Base-by-base conservation (phyloP, 2,113 vertebrate species). In the Theristicus caerulescens region DNA sequence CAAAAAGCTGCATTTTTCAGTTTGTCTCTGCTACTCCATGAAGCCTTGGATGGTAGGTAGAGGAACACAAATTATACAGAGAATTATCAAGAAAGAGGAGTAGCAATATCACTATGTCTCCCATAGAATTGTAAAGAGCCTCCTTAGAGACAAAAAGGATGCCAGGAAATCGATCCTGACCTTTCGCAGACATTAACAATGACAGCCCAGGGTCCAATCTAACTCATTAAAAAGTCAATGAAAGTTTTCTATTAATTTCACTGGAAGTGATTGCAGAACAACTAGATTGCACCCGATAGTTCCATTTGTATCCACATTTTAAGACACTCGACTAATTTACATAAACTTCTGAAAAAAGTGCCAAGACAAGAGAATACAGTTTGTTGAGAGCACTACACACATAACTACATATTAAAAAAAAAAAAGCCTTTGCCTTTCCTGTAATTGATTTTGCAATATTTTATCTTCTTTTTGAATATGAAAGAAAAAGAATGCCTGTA, bases 221-320 rank as follows among this genome's bases (percentile, higher is more conserved):
- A 91, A 94, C 54, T 93, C 91, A 90, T 91, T 96, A 91, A 82
- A 49, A 65, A 95, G 70, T 85, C 91, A 77, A 7, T 59, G 64
- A 90, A 96, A 90, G 66, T 93, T 85, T 97, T 85, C 87, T 89
- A 83, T 77, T 97, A 57, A 90, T 91, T 91, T 86, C 54, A 70
- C 34, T 58, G 67, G 36, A 91, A 67, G n/a, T 13, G 24, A 83
- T 1, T 57, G 27, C 64, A 95, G 46, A 86, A 74, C 34, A 49
- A 82, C 40, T 34, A 52, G 15, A 72, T 12, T 82, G 66, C 25
- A 86, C 44, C 17, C 29, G 36, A 40, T 49, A 89, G 42, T n/a
- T 87, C 38, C 72, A 84, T 49, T 86, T 66, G 62, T 51, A 91
- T n/a, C 38, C 26, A 55, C 9, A 16, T n/a, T 67, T 82, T 54